A percentile compares a stretch with the other conserved stretches of the same genome.
phyloP scores from a whole-genome alignment of 1,140 invertebrate genomes.

The Monochamus saltuarius region DNA sequence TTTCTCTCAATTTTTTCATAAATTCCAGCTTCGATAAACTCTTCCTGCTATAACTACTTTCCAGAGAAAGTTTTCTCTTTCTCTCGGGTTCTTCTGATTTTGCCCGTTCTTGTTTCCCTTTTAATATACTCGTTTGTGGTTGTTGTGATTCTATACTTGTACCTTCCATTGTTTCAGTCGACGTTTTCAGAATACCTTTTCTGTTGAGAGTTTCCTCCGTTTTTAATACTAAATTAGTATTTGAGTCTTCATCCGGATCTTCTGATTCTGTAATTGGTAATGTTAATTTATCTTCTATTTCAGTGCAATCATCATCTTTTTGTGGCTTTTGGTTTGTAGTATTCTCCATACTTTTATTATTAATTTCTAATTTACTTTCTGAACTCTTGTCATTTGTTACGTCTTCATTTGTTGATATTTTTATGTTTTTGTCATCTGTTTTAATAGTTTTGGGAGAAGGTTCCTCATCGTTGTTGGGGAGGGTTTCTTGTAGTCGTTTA shows the following conservation, averaged over 20 bases:
- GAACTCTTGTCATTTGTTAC: not conserved
- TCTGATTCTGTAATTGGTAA: too few relatives aligned
- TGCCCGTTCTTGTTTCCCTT: slow-evolving; percentile 19
- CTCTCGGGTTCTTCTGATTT: slow-evolving; percentile 45
- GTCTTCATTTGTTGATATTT: not conserved
- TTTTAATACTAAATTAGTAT: too few relatives aligned
- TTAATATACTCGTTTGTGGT: not conserved
- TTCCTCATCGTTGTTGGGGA: slow-evolving; percentile 6
- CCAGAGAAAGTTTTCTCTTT: slow-evolving; percentile 45
- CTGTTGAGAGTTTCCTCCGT: too few relatives aligned
- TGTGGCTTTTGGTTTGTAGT: not conserved
- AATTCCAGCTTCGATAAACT: slow-evolving; percentile 45
- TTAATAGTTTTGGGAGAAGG: not conserved
- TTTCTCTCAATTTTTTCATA: slow-evolving; percentile 44
- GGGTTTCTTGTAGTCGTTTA: slow-evolving; percentile 19
- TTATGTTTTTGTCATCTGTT: not conserved
- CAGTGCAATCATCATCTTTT: not conserved
- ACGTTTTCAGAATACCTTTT: too few relatives aligned
- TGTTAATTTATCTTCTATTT: too few relatives aligned
- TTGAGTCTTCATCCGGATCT: too few relatives aligned
- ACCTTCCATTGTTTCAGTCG: too few relatives aligned
- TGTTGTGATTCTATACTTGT: not conserved
- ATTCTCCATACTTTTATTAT: not conserved
- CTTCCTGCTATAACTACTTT: slow-evolving; percentile 47
- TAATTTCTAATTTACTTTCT: not conserved